These are phyloP conservation scores for Agriopis leucophaearia DNA, from an alignment of 2,888 invertebrate species.

Conservation along the genomic window DNA sequence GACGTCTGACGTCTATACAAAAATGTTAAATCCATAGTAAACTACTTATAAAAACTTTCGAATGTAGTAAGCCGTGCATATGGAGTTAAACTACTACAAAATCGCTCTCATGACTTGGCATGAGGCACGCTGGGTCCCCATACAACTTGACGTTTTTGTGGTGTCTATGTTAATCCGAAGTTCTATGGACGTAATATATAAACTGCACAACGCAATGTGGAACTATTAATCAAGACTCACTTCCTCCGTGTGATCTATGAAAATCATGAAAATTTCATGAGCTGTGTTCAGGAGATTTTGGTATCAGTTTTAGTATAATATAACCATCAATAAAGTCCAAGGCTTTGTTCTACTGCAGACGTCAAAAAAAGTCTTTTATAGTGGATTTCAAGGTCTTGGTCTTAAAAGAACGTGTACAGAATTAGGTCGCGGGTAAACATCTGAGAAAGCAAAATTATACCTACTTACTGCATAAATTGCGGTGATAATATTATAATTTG, in stretches of 20 bases:
- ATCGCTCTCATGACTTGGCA: too few species aligned
- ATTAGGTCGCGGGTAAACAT: conserved; percentile 13
- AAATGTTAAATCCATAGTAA: too few species aligned
- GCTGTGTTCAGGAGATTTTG: conserved; percentile 58
- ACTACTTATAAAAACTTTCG: too few species aligned
- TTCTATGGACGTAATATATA: conserved; percentile 31
- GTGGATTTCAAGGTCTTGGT: conserved; percentile 24
- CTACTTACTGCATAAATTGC: neutral
- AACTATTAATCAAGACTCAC: conserved; percentile 67
- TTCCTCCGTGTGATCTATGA: conserved; percentile 67
- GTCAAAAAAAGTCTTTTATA: conserved; percentile 37
- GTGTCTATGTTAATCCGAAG: too few species aligned
- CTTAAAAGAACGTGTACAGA: conserved; percentile 4
- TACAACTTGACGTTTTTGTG: too few species aligned
- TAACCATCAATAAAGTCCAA: conserved; percentile 72
- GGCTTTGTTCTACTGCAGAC: conserved; percentile 50
- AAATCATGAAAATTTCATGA: conserved; percentile 57
- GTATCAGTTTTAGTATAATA: conserved; percentile 67
- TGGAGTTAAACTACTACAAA: too few species aligned
- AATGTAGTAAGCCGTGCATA: too few species aligned
- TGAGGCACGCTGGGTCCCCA: too few species aligned
- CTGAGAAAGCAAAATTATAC: neutral
- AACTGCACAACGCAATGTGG: conserved; percentile 70
- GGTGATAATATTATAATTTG: too few species aligned
- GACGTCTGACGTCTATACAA: too few species aligned